A percentile compares a stretch with the other conserved stretches of the same genome.
phyloP scores from a whole-genome alignment of 1,140 invertebrate species.

The Cotesia chilonis region DNA sequence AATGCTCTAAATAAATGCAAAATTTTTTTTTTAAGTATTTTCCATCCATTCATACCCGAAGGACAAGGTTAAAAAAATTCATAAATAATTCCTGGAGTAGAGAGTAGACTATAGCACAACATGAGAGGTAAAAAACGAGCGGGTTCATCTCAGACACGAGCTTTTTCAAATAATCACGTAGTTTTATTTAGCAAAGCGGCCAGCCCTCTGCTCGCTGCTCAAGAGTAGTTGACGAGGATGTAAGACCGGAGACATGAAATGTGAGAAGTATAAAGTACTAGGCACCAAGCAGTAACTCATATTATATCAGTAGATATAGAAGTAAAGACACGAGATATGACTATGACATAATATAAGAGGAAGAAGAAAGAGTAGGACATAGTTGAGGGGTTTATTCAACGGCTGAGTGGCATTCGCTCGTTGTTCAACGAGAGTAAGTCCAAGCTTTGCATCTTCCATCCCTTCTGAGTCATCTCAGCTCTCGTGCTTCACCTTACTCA shows the following conservation, averaged over 20 bases:
- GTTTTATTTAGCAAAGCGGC: slow-evolving; percentile 51
- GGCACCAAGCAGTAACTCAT: too few relatives aligned
- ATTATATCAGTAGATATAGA: too few relatives aligned
- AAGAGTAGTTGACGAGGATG: slow-evolving; percentile 44
- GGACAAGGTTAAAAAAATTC: too few relatives aligned
- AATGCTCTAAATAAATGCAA: too few relatives aligned
- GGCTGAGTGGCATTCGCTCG: slow-evolving; percentile 56
- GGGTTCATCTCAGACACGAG: slow-evolving; percentile 50
- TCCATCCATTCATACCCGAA: neutral
- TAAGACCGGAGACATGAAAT: neutral
- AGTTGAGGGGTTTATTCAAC: slow-evolving; percentile 55
- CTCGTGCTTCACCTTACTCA: slow-evolving; percentile 29
- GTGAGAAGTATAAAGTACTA: slow-evolving; percentile 5
- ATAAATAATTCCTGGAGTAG: too few relatives aligned
- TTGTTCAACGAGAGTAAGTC: slow-evolving; percentile 49
- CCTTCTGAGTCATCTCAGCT: slow-evolving; percentile 37
- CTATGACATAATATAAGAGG: slow-evolving; percentile 7
- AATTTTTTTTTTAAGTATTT: too few relatives aligned
- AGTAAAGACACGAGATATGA: too few relatives aligned
- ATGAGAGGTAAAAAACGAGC: slow-evolving; percentile 18
- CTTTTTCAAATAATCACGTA: slow-evolving; percentile 64
- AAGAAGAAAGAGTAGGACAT: slow-evolving; percentile 35
- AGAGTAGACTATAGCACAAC: slow-evolving; percentile 19
- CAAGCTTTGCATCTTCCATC: slow-evolving; percentile 47
- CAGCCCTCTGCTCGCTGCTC: slow-evolving; percentile 36